phyloP scores from a whole-genome alignment of 2,888 invertebrate species.

The Cephus nigrinus region DNA sequence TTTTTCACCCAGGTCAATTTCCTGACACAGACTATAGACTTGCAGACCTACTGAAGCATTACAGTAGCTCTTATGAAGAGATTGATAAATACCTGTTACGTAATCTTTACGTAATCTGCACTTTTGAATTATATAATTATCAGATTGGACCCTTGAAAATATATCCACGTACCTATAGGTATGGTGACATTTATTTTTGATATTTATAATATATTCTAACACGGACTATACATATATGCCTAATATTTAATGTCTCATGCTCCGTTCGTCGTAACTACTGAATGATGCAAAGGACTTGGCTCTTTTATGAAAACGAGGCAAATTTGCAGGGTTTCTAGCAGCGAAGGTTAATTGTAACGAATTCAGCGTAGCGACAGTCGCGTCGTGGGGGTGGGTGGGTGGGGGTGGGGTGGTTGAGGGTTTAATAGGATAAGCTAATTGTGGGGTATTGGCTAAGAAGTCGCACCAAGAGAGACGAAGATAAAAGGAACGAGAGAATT shows the following conservation, averaged over 20 bases:
- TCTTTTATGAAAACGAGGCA: background rate
- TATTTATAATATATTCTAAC: background rate
- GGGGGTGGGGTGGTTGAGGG: conserved; percentile 41
- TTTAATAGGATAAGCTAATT: conserved; percentile 67
- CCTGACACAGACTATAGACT: background rate
- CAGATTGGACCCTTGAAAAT: background rate
- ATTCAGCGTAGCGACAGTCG: conserved; percentile 53
- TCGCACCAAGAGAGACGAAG: conserved; percentile 42
- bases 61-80: background rate
- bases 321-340: background rate
- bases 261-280: background rate
- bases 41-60: background rate
- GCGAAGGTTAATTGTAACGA: conserved; percentile 61
- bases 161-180: background rate
- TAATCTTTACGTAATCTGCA: background rate
- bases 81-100: background rate
- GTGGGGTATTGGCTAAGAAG: conserved; percentile 66
- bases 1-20: background rate
- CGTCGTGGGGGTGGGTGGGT: background rate
- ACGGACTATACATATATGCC: background rate
- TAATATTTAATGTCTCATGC: background rate
- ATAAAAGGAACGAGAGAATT: conserved; percentile 25
- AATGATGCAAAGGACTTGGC: background rate
- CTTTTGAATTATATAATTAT: background rate
- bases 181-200: background rate